A percentile compares a stretch with the other conserved stretches of the same genome.
Evolutionary conservation across 2,113 vertebrate species (phyloP).

Genomic region (Pseudorectes ferrugineus): DNA sequence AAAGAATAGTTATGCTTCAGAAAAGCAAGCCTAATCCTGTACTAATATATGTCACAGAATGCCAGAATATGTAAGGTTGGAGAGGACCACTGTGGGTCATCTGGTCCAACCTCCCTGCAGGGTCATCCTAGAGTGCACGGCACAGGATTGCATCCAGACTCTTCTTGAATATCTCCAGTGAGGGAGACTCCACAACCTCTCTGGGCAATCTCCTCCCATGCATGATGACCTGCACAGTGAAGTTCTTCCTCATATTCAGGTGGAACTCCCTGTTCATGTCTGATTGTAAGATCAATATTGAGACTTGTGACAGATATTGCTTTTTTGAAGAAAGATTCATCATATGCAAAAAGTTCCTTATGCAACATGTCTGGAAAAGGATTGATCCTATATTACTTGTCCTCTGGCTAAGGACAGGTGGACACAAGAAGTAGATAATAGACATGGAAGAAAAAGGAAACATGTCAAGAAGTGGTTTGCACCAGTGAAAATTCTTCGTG

Average conservation of each 20-base stretch:
- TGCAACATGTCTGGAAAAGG: neutral
- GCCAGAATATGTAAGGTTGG: neutral
- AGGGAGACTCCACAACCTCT: neutral
- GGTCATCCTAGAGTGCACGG: neutral
- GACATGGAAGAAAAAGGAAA: neutral
- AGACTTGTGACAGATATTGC: fast-evolving
- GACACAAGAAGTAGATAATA: neutral
- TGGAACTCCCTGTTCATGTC: neutral
- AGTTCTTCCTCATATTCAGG: neutral
- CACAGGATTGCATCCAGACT: neutral
- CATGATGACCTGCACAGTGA: neutral
- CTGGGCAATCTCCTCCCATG: neutral
- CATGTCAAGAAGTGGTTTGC: neutral
- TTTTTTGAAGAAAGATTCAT: neutral
- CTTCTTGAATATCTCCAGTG: neutral
- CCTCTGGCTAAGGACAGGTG: neutral
- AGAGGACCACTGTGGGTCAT: neutral
- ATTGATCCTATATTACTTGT: neutral
- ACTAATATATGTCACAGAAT: neutral
- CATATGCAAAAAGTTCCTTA: neutral
- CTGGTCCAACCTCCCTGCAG: neutral
- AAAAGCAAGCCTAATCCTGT: neutral
- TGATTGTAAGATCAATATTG: neutral
- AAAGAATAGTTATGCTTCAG: neutral
- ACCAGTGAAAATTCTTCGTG: neutral